phyloP scores from a whole-genome alignment of 2,113 vertebrate genomes.

The Phasianus colchicus region DNA sequence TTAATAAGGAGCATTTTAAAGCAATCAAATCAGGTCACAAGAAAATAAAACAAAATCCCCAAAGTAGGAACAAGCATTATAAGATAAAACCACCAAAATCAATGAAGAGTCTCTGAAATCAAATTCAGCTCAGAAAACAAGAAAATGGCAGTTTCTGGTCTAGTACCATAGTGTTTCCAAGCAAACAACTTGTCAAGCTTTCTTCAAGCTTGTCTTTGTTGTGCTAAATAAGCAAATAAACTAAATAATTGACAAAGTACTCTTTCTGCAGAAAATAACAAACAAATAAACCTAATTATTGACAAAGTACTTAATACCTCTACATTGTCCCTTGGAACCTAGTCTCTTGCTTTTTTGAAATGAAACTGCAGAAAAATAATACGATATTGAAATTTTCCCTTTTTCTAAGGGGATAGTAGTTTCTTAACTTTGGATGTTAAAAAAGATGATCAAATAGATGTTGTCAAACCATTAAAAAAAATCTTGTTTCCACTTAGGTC shows the following conservation, averaged over 20 bases:
- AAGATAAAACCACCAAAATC: not conserved
- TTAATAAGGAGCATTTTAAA: not conserved
- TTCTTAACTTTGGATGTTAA: fast-evolving
- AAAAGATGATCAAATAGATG: not conserved
- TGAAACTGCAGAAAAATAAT: not conserved
- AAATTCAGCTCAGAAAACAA: not conserved
- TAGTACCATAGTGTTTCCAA: not conserved
- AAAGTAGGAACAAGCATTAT: fast-evolving
- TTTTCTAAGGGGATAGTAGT: not conserved
- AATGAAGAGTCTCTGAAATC: not conserved
- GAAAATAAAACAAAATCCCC: not conserved
- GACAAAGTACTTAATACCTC: not conserved
- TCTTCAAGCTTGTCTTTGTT: not conserved
- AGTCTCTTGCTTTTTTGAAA: not conserved
- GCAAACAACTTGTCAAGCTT: not conserved
- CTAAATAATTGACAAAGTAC: not conserved
- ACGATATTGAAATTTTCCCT: not conserved
- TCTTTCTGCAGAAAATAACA: not conserved
- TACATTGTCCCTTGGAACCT: not conserved
- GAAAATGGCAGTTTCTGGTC: not conserved
- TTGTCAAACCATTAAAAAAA: not conserved
- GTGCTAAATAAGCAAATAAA: not conserved
- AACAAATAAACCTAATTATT: not conserved
- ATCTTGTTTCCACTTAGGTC: not conserved
- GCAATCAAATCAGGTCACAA: not conserved